Percentiles rank a stretch among this genome's conserved stretches.
Evolutionary conservation across 1,140 invertebrate species (phyloP).

Genomic region (Charaxes varanes): DNA sequence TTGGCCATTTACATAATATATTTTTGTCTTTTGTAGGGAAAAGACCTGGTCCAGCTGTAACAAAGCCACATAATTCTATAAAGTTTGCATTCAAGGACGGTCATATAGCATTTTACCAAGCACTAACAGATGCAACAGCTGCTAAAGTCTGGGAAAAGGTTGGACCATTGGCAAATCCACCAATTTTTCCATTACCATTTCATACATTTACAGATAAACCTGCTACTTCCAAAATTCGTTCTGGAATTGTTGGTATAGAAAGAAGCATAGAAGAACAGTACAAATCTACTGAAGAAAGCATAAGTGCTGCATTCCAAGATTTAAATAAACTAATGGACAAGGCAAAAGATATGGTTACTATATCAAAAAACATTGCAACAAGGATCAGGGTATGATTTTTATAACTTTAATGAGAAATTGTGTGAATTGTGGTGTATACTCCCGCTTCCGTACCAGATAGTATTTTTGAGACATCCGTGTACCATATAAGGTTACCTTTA

Average conservation of each 20-base stretch:
- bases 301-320: constrained; percentile 96
- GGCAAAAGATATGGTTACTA: constrained; percentile 97
- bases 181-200: constrained; percentile 10
- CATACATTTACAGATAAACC: constrained; percentile 40
- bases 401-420: constrained; percentile 21
- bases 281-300: constrained; percentile 92
- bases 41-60: constrained; percentile 82
- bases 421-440: too few species aligned
- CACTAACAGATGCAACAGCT: constrained; percentile 77
- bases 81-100: constrained; percentile 94
- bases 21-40: constrained; percentile 68
- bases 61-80: constrained; percentile 83
- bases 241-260: constrained; percentile 97
- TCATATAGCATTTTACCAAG: constrained; percentile 79
- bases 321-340: constrained; percentile 94
- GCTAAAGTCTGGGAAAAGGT: constrained; percentile 78
- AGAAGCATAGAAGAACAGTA: constrained; percentile 92
- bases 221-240: constrained; percentile 80
- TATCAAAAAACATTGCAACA: constrained; percentile 93
- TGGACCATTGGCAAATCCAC: constrained; percentile 32
- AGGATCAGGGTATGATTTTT: constrained; percentile 89
- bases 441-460: too few species aligned
- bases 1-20: neutral
- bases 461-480: too few species aligned
- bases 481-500: too few species aligned